Evolutionary conservation across 2,888 invertebrate species (phyloP).

Genomic region (Rhogogaster chlorosoma): DNA sequence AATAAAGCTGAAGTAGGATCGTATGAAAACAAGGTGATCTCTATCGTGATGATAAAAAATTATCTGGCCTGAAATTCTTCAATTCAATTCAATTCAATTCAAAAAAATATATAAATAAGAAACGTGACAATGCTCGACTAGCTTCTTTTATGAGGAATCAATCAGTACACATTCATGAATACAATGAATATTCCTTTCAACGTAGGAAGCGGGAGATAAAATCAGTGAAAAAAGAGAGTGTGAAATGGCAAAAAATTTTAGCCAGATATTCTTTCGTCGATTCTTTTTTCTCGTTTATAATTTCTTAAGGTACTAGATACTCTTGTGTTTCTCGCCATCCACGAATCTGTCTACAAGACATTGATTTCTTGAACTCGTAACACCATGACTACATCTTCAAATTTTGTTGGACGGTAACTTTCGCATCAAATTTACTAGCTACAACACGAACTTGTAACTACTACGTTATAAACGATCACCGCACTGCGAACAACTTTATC

Average conservation of each 20-base stretch:
- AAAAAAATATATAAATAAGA: not conserved
- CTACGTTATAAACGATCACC: not conserved
- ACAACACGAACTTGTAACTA: not conserved
- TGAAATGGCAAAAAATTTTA: not conserved
- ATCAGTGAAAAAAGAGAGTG: not conserved
- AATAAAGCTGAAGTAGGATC: not conserved
- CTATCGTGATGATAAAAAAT: not conserved
- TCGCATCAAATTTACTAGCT: not conserved
- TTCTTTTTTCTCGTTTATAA: not conserved
- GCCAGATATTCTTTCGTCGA: not conserved
- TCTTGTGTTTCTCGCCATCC: not conserved
- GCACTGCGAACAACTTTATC: not conserved
- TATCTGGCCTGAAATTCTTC: not conserved
- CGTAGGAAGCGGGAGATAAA: not conserved
- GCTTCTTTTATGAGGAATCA: not conserved
- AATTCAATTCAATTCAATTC: no score
- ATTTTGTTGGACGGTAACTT: not conserved
- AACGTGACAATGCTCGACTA: not conserved
- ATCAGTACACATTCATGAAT: not conserved
- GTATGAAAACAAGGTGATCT: not conserved
- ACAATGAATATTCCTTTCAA: not conserved
- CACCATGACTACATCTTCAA: not conserved
- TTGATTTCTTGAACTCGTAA: constrained; percentile 14
- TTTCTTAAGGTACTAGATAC: not conserved
- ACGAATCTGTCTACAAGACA: not conserved